These are phyloP conservation scores for Clamator glandarius DNA, from an alignment of 2,797 vertebrate genomes.

Conservation along the genomic window DNA sequence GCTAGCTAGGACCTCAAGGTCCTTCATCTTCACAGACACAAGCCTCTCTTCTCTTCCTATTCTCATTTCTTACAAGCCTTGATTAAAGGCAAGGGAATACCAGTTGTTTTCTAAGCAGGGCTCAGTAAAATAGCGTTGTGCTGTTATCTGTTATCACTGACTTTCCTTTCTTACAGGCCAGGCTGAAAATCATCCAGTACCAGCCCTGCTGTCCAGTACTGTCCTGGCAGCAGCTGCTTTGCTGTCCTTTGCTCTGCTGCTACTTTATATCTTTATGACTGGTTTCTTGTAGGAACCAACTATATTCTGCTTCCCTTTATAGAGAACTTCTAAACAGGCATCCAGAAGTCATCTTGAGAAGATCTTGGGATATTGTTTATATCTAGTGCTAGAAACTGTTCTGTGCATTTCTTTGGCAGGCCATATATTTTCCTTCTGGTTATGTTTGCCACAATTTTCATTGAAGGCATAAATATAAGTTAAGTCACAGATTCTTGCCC, in stretches of 20 bases:
- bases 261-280: background rate
- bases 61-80: background rate
- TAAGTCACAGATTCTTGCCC: background rate
- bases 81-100: background rate
- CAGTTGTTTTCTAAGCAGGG: background rate
- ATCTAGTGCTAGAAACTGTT: background rate
- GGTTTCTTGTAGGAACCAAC: background rate
- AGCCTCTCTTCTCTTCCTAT: background rate
- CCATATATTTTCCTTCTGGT: background rate
- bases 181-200: background rate
- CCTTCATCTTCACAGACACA: background rate
- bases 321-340: background rate
- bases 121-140: background rate
- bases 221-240: background rate
- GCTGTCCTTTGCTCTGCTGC: background rate
- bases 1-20: background rate
- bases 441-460: background rate
- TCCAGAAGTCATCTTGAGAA: background rate
- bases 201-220: background rate
- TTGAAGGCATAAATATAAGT: background rate
- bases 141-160: background rate
- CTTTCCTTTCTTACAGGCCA: background rate
- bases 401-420: background rate
- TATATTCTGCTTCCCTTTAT: background rate
- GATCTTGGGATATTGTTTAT: background rate